A percentile compares a stretch with the other conserved stretches of the same genome.
phyloP scores from a whole-genome alignment of 2,113 vertebrate species.

The Sarotherodon lohbergeri region DNA sequence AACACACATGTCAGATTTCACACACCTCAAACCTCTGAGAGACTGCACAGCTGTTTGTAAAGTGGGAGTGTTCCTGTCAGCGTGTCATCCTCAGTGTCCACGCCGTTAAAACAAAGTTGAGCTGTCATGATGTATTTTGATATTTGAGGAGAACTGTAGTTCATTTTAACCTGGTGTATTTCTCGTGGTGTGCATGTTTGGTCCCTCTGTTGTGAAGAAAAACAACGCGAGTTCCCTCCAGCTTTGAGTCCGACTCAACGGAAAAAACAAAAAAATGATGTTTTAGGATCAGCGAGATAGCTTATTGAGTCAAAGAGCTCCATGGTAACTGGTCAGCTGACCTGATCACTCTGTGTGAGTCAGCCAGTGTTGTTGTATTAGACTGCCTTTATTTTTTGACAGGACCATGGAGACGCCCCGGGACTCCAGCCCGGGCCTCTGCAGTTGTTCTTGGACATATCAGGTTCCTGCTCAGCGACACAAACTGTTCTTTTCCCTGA shows the following conservation, averaged over 20 bases:
- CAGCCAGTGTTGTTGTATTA: not conserved
- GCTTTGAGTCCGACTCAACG: fast-evolving
- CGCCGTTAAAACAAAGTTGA: fast-evolving
- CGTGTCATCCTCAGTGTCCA: not conserved
- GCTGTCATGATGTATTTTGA: not conserved
- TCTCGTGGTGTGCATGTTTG: not conserved
- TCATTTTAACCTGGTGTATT: not conserved
- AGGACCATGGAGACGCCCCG: not conserved
- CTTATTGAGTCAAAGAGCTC: fast-evolving
- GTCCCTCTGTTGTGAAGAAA: not conserved
- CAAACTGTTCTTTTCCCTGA: not conserved
- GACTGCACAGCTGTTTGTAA: not conserved
- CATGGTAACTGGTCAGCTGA: not conserved
- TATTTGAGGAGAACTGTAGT: not conserved
- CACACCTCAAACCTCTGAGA: not conserved
- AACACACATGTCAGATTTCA: not conserved
- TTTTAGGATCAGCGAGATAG: not conserved
- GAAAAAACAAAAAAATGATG: fast-evolving
- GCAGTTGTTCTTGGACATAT: not conserved
- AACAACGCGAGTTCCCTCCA: not conserved
- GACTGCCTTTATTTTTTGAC: not conserved
- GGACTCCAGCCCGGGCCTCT: not conserved
- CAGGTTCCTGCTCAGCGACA: not conserved
- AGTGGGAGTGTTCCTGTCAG: not conserved
- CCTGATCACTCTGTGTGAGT: not conserved